These are phyloP conservation scores for Phenacoccus solenopsis DNA, from an alignment of 1,140 invertebrate genomes.

Conservation along the genomic window DNA sequence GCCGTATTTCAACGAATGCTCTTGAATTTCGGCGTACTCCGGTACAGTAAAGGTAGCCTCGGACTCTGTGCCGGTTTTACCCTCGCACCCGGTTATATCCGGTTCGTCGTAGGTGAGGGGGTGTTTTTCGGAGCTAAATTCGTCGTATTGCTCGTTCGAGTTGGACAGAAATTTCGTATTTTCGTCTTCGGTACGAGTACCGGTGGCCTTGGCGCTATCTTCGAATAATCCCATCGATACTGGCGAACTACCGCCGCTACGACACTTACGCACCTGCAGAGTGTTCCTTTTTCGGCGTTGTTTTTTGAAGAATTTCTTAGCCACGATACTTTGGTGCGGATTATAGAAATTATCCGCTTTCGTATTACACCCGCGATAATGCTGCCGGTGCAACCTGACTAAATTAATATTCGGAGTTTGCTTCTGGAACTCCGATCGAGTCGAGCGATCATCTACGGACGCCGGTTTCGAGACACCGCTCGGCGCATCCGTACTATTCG, in stretches of 20 bases:
- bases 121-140: neutral
- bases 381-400: conserved; percentile 50
- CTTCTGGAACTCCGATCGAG: neutral
- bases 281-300: conserved; percentile 58
- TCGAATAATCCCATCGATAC: neutral
- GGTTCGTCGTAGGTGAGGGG: conserved; percentile 7
- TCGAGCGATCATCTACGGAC: conserved; percentile 29
- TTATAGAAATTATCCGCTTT: conserved; percentile 80
- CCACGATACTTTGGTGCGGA: conserved; percentile 81
- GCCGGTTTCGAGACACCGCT: conserved; percentile 35
- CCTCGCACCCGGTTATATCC: neutral
- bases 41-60: conserved; percentile 5
- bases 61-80: neutral
- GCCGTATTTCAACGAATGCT: neutral
- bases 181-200: neutral
- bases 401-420: conserved; percentile 42
- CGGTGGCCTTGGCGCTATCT: neutral
- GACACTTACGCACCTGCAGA: conserved; percentile 31
- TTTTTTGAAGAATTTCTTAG: conserved; percentile 81
- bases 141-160: neutral
- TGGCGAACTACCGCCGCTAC: neutral
- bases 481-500: conserved; percentile 20
- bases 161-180: neutral
- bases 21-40: neutral
- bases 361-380: conserved; percentile 53